phyloP scores from a whole-genome alignment of 1,140 invertebrate species.

The Listronotus oregonensis region DNA sequence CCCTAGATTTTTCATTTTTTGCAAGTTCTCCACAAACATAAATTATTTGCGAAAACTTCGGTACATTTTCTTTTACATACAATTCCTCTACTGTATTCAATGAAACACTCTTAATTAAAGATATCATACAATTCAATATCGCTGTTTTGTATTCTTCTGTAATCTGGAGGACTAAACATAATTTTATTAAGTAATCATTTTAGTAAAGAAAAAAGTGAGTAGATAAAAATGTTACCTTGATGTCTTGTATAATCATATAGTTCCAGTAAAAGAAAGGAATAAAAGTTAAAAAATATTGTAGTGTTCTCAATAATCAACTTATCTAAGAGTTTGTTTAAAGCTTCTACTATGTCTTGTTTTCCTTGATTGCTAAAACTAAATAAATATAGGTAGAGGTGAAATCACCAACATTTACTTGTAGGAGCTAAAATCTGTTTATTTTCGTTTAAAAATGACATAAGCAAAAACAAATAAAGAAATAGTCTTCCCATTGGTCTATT shows the following conservation, averaged over 20 bases:
- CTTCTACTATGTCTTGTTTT: slow-evolving; percentile 40
- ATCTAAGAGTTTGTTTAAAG: slow-evolving; percentile 41
- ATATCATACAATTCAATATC: slow-evolving; percentile 61
- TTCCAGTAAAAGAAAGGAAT: slow-evolving; percentile 52
- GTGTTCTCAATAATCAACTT: slow-evolving; percentile 39
- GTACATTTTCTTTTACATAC: slow-evolving; percentile 59
- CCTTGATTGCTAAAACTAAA: slow-evolving; percentile 38
- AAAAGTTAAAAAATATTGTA: slow-evolving; percentile 47
- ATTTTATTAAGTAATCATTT: not conserved
- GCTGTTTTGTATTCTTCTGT: slow-evolving; percentile 65
- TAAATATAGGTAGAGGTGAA: too few species aligned
- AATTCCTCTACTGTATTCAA: slow-evolving; percentile 58
- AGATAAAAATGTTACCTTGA: slow-evolving; percentile 28
- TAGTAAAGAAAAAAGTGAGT: too few species aligned
- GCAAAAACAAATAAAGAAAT: too few species aligned
- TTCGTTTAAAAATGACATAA: too few species aligned
- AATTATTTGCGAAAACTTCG: slow-evolving; percentile 63
- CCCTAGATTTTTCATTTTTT: slow-evolving; percentile 62
- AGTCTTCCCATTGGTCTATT: too few species aligned
- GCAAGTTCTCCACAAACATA: slow-evolving; percentile 64
- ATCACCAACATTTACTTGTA: too few species aligned
- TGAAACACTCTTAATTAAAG: slow-evolving; percentile 58
- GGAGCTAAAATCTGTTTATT: too few species aligned
- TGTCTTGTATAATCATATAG: slow-evolving; percentile 40
- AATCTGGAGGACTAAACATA: slow-evolving; percentile 36